A percentile compares a stretch with the other conserved stretches of the same genome.
These are phyloP conservation scores for Daubentonia madagascariensis DNA, from an alignment of 2,113 vertebrate species.

Conservation along the genomic window DNA sequence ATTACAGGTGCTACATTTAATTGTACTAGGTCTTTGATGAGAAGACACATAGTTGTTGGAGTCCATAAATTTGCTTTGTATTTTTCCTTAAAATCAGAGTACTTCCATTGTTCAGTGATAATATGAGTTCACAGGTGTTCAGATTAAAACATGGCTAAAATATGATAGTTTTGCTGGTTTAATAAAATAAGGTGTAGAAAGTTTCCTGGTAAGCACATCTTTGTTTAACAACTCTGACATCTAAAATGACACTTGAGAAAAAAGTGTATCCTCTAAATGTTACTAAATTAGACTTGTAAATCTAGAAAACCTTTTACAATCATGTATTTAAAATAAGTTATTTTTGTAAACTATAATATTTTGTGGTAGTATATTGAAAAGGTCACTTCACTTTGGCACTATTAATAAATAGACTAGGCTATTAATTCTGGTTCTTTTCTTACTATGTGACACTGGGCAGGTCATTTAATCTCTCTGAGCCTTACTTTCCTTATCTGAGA, in stretches of 20 bases:
- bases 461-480: not conserved
- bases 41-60: not conserved
- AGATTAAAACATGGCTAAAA: not conserved
- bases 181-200: not conserved
- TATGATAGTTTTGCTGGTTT: not conserved
- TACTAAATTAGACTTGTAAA: not conserved
- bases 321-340: not conserved
- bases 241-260: conserved; percentile 25
- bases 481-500: not conserved
- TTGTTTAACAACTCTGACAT: not conserved
- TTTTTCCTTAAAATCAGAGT: not conserved
- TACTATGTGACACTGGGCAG: not conserved
- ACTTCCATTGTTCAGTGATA: not conserved
- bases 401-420: not conserved
- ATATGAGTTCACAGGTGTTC: not conserved
- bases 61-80: conserved; percentile 37
- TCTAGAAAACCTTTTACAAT: not conserved
- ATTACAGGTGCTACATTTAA: not conserved
- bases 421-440: conserved; percentile 19
- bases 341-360: not conserved
- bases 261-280: not conserved
- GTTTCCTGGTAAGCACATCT: not conserved
- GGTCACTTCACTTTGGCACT: not conserved
- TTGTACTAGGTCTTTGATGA: not conserved
- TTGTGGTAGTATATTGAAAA: conserved; percentile 1